Evolutionary conservation across 2,797 vertebrate genomes (phyloP).

Genomic region (Botia almorhae): DNA sequence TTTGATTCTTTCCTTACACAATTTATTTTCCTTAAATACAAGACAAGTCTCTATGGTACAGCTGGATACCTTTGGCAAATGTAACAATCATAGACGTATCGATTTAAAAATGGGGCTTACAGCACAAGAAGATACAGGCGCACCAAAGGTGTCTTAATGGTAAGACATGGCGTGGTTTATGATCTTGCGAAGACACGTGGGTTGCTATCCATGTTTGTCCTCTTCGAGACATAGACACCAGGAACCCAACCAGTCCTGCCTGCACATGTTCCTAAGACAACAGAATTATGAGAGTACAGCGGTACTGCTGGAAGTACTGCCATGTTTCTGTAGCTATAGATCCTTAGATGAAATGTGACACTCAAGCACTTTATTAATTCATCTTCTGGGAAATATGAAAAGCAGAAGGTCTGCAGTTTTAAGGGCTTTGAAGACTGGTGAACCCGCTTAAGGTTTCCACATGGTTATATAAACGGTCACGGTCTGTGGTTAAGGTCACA

Average conservation of each 20-base stretch:
- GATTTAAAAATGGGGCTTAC: too few relatives aligned
- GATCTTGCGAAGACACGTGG: neutral
- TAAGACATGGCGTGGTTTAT: neutral
- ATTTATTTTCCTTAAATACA: too few relatives aligned
- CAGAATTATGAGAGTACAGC: neutral
- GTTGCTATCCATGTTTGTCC: neutral
- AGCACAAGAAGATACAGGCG: too few relatives aligned
- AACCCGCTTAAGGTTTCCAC: neutral
- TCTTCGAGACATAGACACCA: neutral
- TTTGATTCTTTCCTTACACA: too few relatives aligned
- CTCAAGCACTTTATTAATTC: conserved; percentile 30
- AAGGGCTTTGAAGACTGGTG: neutral
- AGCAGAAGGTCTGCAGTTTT: conserved; percentile 13
- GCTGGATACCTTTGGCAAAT: too few relatives aligned
- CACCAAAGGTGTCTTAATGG: too few relatives aligned
- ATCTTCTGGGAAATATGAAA: conserved; percentile 8
- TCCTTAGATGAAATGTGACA: conserved; percentile 1
- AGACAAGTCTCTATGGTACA: too few relatives aligned
- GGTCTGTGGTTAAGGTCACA: conserved; percentile 24
- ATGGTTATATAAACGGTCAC: neutral
- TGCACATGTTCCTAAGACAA: neutral
- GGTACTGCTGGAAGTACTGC: neutral
- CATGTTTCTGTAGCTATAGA: conserved; percentile 3
- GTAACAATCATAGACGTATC: too few relatives aligned
- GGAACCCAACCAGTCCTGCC: neutral